Conservation (phyloP, 2,888 invertebrate genomes). For the Nomada hirtipes region DNA sequence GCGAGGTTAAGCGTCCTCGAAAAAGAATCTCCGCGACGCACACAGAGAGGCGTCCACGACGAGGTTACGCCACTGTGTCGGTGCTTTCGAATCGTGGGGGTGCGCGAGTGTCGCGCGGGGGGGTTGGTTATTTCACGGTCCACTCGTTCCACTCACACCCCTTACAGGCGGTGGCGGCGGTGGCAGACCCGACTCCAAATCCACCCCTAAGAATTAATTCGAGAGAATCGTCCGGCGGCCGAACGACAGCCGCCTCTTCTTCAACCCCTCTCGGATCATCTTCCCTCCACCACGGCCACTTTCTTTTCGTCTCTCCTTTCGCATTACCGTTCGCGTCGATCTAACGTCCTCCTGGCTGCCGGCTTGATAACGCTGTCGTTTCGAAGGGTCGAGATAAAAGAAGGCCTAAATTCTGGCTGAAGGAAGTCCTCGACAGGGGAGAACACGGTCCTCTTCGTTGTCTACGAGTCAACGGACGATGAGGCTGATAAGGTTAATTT, state of each 20-base stretch:
- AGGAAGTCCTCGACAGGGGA: slow-evolving; percentile 30
- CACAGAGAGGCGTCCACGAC: slow-evolving; percentile 47
- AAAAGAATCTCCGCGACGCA: slow-evolving; percentile 32
- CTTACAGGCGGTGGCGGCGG: slow-evolving; percentile 70
- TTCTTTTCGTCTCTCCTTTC: slow-evolving; percentile 66
- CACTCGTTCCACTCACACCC: slow-evolving; percentile 83
- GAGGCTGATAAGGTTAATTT: slow-evolving; percentile 48
- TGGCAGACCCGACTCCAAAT: slow-evolving; percentile 70
- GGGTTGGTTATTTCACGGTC: slow-evolving; percentile 84
- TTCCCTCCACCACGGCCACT: slow-evolving; percentile 57
- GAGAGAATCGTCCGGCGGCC: slow-evolving; percentile 83
- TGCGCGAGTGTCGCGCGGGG: slow-evolving; percentile 76
- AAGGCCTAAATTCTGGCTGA: slow-evolving; percentile 30
- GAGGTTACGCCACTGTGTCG: slow-evolving; percentile 79
- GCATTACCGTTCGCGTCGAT: slow-evolving; percentile 74
- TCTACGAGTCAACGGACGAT: slow-evolving; percentile 31
- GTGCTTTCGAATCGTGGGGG: slow-evolving; percentile 64
- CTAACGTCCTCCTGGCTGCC: slow-evolving; percentile 71
- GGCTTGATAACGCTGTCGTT: slow-evolving; percentile 75
- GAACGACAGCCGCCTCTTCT: slow-evolving; percentile 76
- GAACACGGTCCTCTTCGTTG: slow-evolving; percentile 44
- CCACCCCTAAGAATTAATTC: slow-evolving; percentile 84
- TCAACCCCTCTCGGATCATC: slow-evolving; percentile 62
- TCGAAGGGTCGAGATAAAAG: slow-evolving; percentile 61
- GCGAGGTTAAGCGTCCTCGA: slow-evolving; percentile 47